These are phyloP conservation scores for Crocidura indochinensis DNA, from an alignment of 2,797 vertebrate genomes.

Conservation along the genomic window DNA sequence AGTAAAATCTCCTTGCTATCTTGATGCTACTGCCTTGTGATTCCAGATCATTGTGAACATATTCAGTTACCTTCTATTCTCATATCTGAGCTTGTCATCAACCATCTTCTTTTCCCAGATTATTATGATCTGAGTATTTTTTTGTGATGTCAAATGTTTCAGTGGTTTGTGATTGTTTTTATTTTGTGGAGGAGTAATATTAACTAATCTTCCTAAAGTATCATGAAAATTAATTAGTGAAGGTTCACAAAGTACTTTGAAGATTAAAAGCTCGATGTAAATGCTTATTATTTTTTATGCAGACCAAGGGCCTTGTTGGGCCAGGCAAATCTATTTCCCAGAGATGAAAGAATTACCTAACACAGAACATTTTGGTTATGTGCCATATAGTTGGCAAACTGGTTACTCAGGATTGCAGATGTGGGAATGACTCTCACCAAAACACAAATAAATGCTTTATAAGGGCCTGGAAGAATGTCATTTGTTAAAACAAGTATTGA, in stretches of 20 bases:
- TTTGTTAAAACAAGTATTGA: conserved; percentile 11
- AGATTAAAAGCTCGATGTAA: conserved; percentile 76
- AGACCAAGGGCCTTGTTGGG: conserved; percentile 63
- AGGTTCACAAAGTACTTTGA: conserved; percentile 83
- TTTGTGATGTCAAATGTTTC: conserved; percentile 72
- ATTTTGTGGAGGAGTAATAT: conserved; percentile 65
- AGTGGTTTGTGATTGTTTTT: conserved; percentile 61
- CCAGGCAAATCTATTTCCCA: conserved; percentile 68
- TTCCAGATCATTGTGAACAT: background rate
- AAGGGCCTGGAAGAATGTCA: conserved; percentile 38
- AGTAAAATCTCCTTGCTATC: background rate
- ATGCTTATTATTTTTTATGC: conserved; percentile 80
- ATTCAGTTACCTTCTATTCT: background rate
- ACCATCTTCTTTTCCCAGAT: conserved; percentile 56
- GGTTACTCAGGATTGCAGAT: conserved; percentile 58
- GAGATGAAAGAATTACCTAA: conserved; percentile 79
- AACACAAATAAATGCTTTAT: background rate
- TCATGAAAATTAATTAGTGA: conserved; percentile 84
- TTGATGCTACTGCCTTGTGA: background rate
- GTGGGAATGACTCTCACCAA: conserved; percentile 70
- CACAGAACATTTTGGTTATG: conserved; percentile 66
- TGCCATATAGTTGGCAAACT: conserved; percentile 44
- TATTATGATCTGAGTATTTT: conserved; percentile 43
- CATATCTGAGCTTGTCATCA: conserved; percentile 17
- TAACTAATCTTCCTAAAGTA: conserved; percentile 74